These are phyloP conservation scores for Palythoa grandiflora DNA, from an alignment of 92 coral and sea anemone genomes.

Conservation along the genomic window DNA sequence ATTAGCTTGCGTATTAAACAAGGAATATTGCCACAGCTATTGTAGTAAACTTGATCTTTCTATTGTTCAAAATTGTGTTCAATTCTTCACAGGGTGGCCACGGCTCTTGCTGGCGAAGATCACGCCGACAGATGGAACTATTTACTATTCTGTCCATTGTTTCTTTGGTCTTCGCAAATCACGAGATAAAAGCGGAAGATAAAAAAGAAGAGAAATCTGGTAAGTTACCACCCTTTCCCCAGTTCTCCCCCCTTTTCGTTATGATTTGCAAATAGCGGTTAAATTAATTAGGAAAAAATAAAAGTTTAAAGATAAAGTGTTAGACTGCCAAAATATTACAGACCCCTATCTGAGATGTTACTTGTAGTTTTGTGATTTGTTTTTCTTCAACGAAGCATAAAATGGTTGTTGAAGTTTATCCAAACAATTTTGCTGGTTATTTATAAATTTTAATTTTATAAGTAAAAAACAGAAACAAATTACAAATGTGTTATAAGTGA, in stretches of 20 bases:
- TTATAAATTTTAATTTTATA: neutral
- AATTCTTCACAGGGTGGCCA: conserved; percentile 35
- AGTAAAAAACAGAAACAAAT: neutral
- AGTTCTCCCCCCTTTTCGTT: neutral
- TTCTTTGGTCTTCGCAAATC: conserved; percentile 37
- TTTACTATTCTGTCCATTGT: conserved; percentile 20
- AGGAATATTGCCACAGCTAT: neutral
- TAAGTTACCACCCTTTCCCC: neutral
- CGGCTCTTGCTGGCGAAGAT: conserved; percentile 42
- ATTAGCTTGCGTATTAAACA: neutral
- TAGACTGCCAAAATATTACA: neutral
- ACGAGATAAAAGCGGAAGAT: conserved; percentile 29
- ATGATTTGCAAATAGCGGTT: neutral
- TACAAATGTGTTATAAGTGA: neutral
- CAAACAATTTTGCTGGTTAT: neutral
- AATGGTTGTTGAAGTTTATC: conserved; percentile 14
- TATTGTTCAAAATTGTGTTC: conserved; percentile 17
- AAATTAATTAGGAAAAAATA: neutral
- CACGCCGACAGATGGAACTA: conserved; percentile 33
- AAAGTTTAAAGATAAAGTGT: neutral
- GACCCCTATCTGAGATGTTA: too few relatives aligned
- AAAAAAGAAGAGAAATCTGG: conserved; percentile 17
- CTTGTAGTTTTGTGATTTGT: neutral
- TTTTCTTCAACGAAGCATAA: conserved; percentile 30
- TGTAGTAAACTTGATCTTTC: conserved; percentile 36